Evolutionary conservation across 1,140 invertebrate genomes (phyloP).

Genomic region (Lepidostoma basale): DNA sequence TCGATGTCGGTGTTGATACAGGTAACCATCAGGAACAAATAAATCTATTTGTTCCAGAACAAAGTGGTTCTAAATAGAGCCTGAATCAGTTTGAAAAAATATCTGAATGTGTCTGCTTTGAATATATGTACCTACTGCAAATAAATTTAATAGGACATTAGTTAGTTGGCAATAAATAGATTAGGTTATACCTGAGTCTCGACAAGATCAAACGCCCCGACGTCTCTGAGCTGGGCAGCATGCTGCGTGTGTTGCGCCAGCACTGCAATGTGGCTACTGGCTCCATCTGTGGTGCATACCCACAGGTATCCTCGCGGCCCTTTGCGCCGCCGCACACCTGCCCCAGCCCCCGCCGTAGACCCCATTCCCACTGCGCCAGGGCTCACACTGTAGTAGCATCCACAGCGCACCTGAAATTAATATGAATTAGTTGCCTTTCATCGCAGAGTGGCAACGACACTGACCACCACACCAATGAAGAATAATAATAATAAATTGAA

Average conservation of each 20-base stretch:
- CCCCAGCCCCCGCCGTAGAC: conserved; percentile 63
- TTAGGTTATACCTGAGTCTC: conserved; percentile 74
- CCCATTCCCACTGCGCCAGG: conserved; percentile 56
- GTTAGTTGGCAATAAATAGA: no score
- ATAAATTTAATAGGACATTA: no score
- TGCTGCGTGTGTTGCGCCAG: conserved; percentile 77
- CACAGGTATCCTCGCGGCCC: conserved; percentile 75
- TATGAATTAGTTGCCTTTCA: background rate
- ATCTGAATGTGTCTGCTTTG: no score
- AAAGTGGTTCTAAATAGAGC: no score
- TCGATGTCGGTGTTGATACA: no score
- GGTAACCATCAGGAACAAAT: no score
- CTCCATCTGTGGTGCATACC: conserved; percentile 82
- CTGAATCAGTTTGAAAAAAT: no score
- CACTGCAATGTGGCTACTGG: conserved; percentile 80
- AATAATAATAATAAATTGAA: background rate
- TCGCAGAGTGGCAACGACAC: background rate
- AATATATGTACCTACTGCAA: no score
- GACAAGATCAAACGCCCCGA: conserved; percentile 76
- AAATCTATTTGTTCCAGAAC: no score
- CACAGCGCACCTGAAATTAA: conserved; percentile 78
- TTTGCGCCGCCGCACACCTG: conserved; percentile 62
- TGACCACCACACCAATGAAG: background rate
- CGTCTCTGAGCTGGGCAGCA: conserved; percentile 75
- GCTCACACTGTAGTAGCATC: conserved; percentile 83